Conservation (phyloP, 2,797 vertebrate species). For the Thunnus albacares region DNA sequence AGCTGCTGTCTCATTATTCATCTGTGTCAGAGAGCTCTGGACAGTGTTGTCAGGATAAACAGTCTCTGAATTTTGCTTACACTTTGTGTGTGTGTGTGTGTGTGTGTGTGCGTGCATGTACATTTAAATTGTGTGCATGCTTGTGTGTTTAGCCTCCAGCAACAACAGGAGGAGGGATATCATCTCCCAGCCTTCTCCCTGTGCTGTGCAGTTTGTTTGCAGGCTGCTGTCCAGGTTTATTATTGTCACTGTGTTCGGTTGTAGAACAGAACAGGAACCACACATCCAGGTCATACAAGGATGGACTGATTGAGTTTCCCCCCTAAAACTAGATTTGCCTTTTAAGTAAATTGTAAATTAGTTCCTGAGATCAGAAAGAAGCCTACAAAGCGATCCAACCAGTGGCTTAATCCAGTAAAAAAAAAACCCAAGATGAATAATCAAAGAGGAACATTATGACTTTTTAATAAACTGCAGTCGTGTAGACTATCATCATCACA, state of each 20-base stretch:
- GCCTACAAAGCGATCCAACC: not conserved
- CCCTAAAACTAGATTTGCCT: not conserved
- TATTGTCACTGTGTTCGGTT: constrained; percentile 12
- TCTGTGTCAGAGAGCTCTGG: constrained; percentile 29
- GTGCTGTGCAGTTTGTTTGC: constrained; percentile 20
- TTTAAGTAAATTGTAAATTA: not conserved
- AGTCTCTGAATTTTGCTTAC: constrained; percentile 8
- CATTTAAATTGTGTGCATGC: constrained; percentile 16
- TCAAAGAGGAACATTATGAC: constrained; percentile 25
- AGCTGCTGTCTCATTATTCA: constrained; percentile 35
- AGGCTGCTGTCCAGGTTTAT: constrained; percentile 47
- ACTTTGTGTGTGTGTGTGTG: not conserved
- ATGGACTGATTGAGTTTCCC: constrained; percentile 2
- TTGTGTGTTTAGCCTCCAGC: constrained; percentile 23
- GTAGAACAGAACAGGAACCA: constrained; percentile 18
- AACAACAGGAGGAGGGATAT: constrained; percentile 39
- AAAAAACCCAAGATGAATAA: constrained; percentile 14
- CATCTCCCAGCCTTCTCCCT: constrained; percentile 27
- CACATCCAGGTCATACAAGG: constrained; percentile 9
- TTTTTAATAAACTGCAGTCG: constrained; percentile 27
- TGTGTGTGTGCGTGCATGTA: not conserved
- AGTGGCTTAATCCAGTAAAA: constrained; percentile 10
- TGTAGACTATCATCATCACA: not conserved
- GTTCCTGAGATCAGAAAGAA: not conserved
- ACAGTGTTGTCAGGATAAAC: constrained; percentile 48